Evolutionary conservation across 1,140 invertebrate genomes (phyloP).

Genomic region (Apis cerana): DNA sequence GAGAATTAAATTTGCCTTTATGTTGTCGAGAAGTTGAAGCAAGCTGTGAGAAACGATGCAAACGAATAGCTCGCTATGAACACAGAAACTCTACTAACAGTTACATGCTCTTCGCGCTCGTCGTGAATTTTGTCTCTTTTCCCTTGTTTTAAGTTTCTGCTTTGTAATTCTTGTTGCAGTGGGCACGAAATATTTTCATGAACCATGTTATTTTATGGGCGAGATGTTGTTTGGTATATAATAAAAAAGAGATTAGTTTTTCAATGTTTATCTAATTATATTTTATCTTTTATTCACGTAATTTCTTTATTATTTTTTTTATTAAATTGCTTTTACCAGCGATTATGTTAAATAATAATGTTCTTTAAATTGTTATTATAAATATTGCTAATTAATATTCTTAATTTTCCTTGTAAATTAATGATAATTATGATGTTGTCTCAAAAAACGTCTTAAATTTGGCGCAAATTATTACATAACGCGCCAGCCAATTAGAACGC

Average conservation of each 20-base stretch:
- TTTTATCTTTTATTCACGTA: not conserved
- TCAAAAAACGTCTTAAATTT: not conserved
- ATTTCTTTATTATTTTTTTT: not conserved
- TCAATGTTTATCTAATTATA: not conserved
- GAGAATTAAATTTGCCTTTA: constrained; percentile 9
- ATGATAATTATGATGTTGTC: not conserved
- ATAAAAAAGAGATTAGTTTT: not conserved
- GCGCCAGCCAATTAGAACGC: not conserved
- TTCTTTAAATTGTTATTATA: not conserved
- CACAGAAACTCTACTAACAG: not conserved
- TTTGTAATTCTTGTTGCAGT: not conserved
- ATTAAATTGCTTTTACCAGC: not conserved
- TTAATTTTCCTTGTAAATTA: not conserved
- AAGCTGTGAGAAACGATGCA: not conserved
- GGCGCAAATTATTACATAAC: not conserved
- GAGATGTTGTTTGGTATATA: not conserved
- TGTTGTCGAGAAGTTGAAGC: too few relatives aligned
- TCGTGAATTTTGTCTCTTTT: constrained; percentile 7
- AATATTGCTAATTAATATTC: not conserved
- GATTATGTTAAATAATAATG: not conserved
- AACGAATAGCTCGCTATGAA: constrained; percentile 7
- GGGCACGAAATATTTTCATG: not conserved
- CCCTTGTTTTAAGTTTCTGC: not conserved
- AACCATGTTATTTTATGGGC: not conserved
- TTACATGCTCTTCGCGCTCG: not conserved